Evolutionary conservation across 1,140 invertebrate genomes (phyloP).

Genomic region (Coenobita brevimanus): DNA sequence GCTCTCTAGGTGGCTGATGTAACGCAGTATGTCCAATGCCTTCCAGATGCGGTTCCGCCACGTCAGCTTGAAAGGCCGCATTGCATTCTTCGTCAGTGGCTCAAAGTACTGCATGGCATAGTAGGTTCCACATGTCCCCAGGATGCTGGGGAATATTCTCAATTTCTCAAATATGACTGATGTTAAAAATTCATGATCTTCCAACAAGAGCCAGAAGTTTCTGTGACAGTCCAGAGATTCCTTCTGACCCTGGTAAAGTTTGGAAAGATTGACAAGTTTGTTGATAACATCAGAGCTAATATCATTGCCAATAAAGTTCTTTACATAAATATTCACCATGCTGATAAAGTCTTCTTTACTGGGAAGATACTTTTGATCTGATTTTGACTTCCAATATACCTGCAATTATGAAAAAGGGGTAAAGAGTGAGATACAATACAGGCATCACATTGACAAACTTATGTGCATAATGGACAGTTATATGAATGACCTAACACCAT

Average conservation of each 20-base stretch:
- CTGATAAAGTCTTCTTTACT: constrained; percentile 24
- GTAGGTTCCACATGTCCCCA: constrained; percentile 58
- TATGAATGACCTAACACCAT: too few species aligned
- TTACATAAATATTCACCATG: constrained; percentile 26
- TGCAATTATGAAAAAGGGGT: constrained; percentile 16
- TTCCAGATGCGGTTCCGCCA: constrained; percentile 49
- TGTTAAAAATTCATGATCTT: constrained; percentile 64
- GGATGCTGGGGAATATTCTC: constrained; percentile 46
- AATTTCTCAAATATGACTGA: constrained; percentile 47
- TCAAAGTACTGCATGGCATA: constrained; percentile 60
- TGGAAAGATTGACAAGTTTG: constrained; percentile 28
- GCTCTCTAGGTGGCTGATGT: constrained; percentile 44
- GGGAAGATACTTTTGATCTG: constrained; percentile 23
- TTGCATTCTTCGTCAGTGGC: constrained; percentile 52
- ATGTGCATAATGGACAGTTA: too few species aligned
- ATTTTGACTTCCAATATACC: constrained; percentile 49
- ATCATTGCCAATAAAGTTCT: constrained; percentile 35
- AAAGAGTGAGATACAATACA: not conserved
- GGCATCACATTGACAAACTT: too few species aligned
- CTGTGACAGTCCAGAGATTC: constrained; percentile 35
- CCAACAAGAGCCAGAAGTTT: constrained; percentile 51
- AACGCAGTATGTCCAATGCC: constrained; percentile 60
- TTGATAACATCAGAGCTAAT: not conserved
- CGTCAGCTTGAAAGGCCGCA: constrained; percentile 31
- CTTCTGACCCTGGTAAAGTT: constrained; percentile 21